Conservation (phyloP, 1,140 invertebrate genomes). For the Drosophila hydei region DNA sequence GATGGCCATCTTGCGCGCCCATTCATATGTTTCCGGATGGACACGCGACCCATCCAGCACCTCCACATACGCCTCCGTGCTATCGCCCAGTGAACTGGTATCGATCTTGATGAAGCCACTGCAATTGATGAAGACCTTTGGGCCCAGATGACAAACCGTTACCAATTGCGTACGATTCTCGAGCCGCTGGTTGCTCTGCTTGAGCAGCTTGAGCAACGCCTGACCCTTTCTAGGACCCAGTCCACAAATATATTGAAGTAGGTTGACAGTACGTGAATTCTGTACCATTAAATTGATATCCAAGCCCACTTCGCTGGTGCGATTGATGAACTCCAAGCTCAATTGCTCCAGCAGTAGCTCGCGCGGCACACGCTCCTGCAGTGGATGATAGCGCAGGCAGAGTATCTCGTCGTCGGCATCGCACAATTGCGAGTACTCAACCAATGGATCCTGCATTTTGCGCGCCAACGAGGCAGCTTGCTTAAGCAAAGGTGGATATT, state of each 20-base stretch:
- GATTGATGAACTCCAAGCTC: constrained; percentile 95
- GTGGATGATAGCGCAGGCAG: constrained; percentile 95
- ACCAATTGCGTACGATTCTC: constrained; percentile 98
- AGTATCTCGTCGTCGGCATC: constrained; percentile 98
- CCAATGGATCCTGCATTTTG: constrained; percentile 96
- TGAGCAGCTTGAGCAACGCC: constrained; percentile 94
- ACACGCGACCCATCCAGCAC: constrained; percentile 98
- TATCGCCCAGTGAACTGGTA: constrained; percentile 96
- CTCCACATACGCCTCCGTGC: constrained; percentile 97
- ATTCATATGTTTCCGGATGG: constrained; percentile 99
- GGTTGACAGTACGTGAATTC: constrained; percentile 92
- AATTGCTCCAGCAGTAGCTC: constrained; percentile 94
- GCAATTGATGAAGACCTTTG: constrained; percentile 99
- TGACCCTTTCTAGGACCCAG: constrained; percentile 97
- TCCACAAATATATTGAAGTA: constrained; percentile 99
- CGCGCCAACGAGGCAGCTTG: constrained; percentile 97
- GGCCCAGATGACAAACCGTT: constrained; percentile 97
- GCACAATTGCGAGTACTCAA: constrained; percentile 98
- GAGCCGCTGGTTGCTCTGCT: constrained; percentile 96
- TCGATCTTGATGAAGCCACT: constrained; percentile 99
- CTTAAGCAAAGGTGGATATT: constrained; percentile 94
- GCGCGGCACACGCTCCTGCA: constrained; percentile 94
- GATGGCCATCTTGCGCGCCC: constrained; percentile 99
- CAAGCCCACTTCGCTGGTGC: constrained; percentile 99
- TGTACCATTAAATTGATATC: constrained; percentile 97